phyloP scores from a whole-genome alignment of 1,140 invertebrate genomes.

The Ephestia elutella region DNA sequence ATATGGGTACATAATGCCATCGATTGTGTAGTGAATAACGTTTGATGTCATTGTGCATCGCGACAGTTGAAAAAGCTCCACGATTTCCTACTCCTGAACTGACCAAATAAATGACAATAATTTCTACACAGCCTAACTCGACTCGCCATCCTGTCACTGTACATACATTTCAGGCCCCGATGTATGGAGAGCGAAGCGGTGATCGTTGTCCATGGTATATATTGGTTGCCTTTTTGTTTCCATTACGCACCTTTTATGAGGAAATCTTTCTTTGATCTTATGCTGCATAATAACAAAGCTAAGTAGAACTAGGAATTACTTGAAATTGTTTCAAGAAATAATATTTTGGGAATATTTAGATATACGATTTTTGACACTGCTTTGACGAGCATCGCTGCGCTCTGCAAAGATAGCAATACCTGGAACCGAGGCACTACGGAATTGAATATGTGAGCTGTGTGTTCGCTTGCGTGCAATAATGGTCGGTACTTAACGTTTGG shows the following conservation, averaged over 20 bases:
- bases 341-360: background rate
- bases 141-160: constrained; percentile 46
- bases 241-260: too few species aligned
- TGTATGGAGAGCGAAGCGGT: constrained; percentile 32
- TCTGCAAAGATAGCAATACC: constrained; percentile 17
- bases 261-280: background rate
- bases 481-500: constrained; percentile 57
- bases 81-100: constrained; percentile 42
- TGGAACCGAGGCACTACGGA: constrained; percentile 56
- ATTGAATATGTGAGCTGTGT: constrained; percentile 63
- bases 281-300: background rate
- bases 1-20: constrained; percentile 23
- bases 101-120: constrained; percentile 71
- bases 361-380: background rate
- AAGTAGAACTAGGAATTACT: too few species aligned
- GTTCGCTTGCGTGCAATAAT: constrained; percentile 52
- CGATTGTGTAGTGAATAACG: constrained; percentile 11
- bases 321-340: too few species aligned
- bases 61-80: constrained; percentile 28
- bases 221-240: too few species aligned
- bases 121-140: constrained; percentile 57
- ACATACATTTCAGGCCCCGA: constrained; percentile 28
- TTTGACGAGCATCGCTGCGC: constrained; percentile 11
- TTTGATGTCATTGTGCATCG: constrained; percentile 18
- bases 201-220: constrained; percentile 9